Percentiles rank a stretch among this genome's conserved stretches.
These are phyloP conservation scores for Rhagonycha lutea DNA, from an alignment of 2,888 invertebrate genomes.

Conservation along the genomic window DNA sequence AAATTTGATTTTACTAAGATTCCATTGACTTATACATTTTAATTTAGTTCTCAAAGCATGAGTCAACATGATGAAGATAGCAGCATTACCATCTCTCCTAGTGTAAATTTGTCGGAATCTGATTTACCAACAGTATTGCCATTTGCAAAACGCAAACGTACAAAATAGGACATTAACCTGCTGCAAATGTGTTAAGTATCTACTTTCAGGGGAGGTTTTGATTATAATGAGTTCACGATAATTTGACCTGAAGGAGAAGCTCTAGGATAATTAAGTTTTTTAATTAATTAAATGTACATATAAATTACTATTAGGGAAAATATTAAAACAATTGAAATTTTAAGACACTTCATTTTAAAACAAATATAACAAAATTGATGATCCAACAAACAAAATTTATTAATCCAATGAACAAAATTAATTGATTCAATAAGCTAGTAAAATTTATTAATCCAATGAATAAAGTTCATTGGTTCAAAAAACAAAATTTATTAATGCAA, in stretches of 20 bases:
- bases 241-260: neutral
- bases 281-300: neutral
- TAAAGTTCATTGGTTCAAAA: too few relatives aligned
- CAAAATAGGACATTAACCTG: conserved; percentile 29
- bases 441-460: too few relatives aligned
- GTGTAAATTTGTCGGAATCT: conserved; percentile 35
- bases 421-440: too few relatives aligned
- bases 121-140: conserved; percentile 34
- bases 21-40: neutral
- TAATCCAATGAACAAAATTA: too few relatives aligned
- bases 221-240: neutral
- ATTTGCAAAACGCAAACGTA: conserved; percentile 39
- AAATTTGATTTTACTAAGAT: neutral
- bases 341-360: too few relatives aligned
- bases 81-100: conserved; percentile 35
- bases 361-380: too few relatives aligned
- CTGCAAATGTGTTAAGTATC: neutral
- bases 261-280: neutral
- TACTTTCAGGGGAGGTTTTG: neutral
- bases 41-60: conserved; percentile 36
- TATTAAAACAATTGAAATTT: too few relatives aligned
- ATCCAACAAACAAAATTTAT: too few relatives aligned
- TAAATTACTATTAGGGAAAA: too few relatives aligned
- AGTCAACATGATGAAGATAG: conserved; percentile 39
- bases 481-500: too few relatives aligned